These are phyloP conservation scores for Pogonophryne albipinna DNA, from an alignment of 2,797 vertebrate species.

Conservation along the genomic window DNA sequence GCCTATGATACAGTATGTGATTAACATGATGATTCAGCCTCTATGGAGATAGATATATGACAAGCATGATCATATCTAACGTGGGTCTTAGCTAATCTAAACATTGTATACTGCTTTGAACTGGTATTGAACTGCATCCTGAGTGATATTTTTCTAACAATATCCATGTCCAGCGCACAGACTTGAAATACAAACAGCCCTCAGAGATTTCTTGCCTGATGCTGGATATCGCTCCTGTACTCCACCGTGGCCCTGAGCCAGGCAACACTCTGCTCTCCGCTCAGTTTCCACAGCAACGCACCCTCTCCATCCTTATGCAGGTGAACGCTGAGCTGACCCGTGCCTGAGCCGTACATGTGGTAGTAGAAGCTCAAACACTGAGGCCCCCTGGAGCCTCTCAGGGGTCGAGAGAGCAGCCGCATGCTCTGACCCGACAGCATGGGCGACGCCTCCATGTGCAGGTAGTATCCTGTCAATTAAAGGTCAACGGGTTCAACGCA, in stretches of 20 bases:
- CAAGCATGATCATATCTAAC: no score
- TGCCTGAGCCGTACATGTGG: conserved; percentile 95
- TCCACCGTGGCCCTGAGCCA: conserved; percentile 91
- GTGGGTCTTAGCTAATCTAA: no score
- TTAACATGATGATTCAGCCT: no score
- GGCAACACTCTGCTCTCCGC: conserved; percentile 92
- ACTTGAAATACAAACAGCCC: not conserved
- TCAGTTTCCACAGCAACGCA: conserved; percentile 87
- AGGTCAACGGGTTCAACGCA: not conserved
- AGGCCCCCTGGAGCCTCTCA: conserved; percentile 85
- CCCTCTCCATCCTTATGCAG: conserved; percentile 82
- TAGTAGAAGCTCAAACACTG: conserved; percentile 94
- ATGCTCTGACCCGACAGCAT: conserved; percentile 90
- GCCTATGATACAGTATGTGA: no score
- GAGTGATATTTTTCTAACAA: no score
- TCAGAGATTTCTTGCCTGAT: conserved; percentile 85
- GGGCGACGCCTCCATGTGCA: conserved; percentile 94
- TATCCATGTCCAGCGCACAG: no score
- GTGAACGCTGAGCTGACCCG: conserved; percentile 88
- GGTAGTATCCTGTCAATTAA: conserved; percentile 89
- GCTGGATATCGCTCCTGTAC: conserved; percentile 86
- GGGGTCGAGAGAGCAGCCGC: conserved; percentile 84
- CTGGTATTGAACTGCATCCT: no score
- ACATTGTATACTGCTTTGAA: no score
- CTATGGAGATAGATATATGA: no score